Evolutionary conservation across 2,888 invertebrate genomes (phyloP).

Genomic region (Mesorhabditis belari): DNA sequence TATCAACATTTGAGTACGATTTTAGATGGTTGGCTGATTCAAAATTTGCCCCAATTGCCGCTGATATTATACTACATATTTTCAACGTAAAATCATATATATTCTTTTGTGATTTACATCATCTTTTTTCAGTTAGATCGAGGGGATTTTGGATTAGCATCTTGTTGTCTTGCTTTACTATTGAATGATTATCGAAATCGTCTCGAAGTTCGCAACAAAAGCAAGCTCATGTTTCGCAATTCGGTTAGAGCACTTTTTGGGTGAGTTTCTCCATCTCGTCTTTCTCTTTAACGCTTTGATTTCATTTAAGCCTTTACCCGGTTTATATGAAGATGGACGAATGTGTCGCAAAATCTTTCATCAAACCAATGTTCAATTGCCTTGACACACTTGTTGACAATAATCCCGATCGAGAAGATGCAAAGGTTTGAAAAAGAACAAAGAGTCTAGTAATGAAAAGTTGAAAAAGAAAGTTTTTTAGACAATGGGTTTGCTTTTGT

Average conservation of each 20-base stretch:
- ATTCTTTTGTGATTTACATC: neutral
- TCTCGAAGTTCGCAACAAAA: slow-evolving; percentile 23
- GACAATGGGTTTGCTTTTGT: slow-evolving; percentile 19
- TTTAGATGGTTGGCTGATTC: slow-evolving; percentile 27
- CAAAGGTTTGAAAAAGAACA: slow-evolving; percentile 13
- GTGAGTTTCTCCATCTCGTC: slow-evolving; percentile 6
- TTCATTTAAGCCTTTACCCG: slow-evolving; percentile 26
- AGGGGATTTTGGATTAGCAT: slow-evolving; percentile 23
- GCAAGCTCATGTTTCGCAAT: slow-evolving; percentile 29
- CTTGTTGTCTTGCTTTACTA: slow-evolving; percentile 24
- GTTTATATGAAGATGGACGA: slow-evolving; percentile 27
- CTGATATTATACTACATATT: slow-evolving; percentile 29
- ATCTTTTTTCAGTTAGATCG: slow-evolving; percentile 16
- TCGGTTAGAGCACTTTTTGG: slow-evolving; percentile 27
- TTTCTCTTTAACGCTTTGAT: neutral
- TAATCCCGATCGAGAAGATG: slow-evolving; percentile 24
- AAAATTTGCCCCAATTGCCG: slow-evolving; percentile 27
- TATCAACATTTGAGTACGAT: neutral
- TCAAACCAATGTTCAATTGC: slow-evolving; percentile 31
- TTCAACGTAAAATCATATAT: slow-evolving; percentile 10
- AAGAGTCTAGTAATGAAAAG: neutral
- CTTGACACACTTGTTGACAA: slow-evolving; percentile 29
- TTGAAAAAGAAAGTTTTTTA: slow-evolving; percentile 7
- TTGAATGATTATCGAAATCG: slow-evolving; percentile 35
- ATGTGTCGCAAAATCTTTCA: slow-evolving; percentile 27